Percentiles rank a stretch among this genome's conserved stretches.
phyloP scores from a whole-genome alignment of 2,113 vertebrate genomes.

The Clarias magur region DNA sequence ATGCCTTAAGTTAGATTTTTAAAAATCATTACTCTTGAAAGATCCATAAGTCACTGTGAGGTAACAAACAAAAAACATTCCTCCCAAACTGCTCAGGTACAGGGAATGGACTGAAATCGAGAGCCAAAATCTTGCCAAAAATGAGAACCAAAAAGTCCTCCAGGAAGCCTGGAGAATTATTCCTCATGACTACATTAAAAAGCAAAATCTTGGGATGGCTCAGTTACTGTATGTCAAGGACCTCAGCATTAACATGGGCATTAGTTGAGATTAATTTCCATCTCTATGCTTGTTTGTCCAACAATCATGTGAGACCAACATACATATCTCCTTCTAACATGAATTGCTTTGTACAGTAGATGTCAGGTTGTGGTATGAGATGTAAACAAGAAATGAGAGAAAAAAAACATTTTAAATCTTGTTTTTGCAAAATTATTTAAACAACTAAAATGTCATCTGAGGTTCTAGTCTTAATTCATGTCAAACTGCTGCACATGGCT shows the following conservation, averaged over 20 bases:
- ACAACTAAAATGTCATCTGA: neutral
- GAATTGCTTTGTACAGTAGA: neutral
- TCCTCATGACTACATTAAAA: too few species aligned
- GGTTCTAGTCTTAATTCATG: neutral
- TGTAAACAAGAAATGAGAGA: neutral
- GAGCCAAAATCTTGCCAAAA: too few species aligned
- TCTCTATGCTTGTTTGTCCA: neutral
- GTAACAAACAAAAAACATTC: too few species aligned
- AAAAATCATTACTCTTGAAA: too few species aligned
- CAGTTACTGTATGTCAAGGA: neutral
- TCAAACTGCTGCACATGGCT: neutral
- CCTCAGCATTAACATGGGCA: neutral
- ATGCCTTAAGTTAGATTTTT: too few species aligned
- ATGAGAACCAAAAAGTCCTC: too few species aligned
- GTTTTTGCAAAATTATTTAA: neutral
- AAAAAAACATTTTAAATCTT: neutral
- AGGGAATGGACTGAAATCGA: too few species aligned
- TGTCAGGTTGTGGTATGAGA: neutral
- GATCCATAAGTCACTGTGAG: too few species aligned
- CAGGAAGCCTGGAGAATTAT: too few species aligned
- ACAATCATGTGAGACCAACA: neutral
- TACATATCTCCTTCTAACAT: neutral
- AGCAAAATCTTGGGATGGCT: too few species aligned
- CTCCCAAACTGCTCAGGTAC: too few species aligned
- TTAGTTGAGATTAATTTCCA: neutral